Base-by-base conservation (phyloP, 2,888 invertebrate species). In the Pyrrhosoma nymphula region DNA sequence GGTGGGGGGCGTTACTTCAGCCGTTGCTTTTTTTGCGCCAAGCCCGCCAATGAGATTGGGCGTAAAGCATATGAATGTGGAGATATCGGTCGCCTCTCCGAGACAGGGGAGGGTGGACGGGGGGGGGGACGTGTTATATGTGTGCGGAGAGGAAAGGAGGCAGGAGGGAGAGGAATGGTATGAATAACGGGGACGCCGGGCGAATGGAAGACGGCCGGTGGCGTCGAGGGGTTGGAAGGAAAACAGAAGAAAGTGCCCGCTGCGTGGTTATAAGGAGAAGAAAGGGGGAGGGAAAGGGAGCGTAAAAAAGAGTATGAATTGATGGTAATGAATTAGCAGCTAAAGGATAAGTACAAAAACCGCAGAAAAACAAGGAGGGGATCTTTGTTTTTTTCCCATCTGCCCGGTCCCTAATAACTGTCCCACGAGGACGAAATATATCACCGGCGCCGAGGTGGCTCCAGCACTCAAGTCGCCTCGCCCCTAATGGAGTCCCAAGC, bases 241-340 rank as follows among this genome's bases (percentile, higher is more conserved):
- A 69, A 82, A 82, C 30, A 82, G 30, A 82, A 82, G 30, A 82
- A 82, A 89, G 47, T 14, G 82, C 82, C 82, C 14, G 35, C 35
- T 35, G 12, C 30, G 56, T 0, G 56, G n/a, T n/a, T 56, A 56
- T 56, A 55, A 56, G n/a, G n/a, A 55, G 56, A 56, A 56, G 89
- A 2, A 10, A 56, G 6, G 26, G n/a, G 16, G 12, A 89, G 56
- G 0, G 89, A 55, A 18, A 55, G 55, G 18, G 56, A 56, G 55
- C 0, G 56, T 0, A 26, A 55, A 55, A 89, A 89, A 88, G 12
- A 23, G 26, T 89, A 89, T 55, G 89, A 89, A 89, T n/a, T 82
- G 82, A 82, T 82, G 82, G 82, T 82, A 82, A 82, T 82, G 82
- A 82, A 82, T 82, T 82, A 82, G 35, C 35, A 82, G 82, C 12